phyloP scores from a whole-genome alignment of 2,888 invertebrate genomes.

The Zhuqinia jingwanae region DNA sequence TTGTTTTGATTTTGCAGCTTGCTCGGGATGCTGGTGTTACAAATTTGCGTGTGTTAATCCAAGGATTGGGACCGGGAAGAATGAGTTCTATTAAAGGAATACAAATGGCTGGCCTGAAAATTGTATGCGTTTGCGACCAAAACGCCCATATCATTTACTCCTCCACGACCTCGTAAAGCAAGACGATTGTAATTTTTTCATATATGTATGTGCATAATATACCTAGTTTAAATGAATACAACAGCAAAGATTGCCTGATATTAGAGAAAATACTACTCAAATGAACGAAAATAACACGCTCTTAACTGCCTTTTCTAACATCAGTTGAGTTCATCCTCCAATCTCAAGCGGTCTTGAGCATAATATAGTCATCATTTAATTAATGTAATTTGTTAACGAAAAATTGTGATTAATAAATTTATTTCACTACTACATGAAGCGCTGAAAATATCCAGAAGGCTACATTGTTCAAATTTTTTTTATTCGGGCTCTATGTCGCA shows the following conservation, averaged over 20 bases:
- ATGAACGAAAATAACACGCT: too few species aligned
- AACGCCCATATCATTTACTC: constrained; percentile 91
- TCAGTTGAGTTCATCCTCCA: too few species aligned
- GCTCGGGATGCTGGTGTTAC: constrained; percentile 87
- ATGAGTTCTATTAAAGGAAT: constrained; percentile 96
- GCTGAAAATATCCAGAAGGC: too few species aligned
- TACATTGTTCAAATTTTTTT: constrained; percentile 38
- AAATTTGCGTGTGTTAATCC: constrained; percentile 88
- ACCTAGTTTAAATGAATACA: neutral
- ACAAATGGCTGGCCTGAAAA: constrained; percentile 93
- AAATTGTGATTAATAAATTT: too few species aligned
- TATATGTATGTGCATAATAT: too few species aligned
- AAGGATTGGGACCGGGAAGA: constrained; percentile 94
- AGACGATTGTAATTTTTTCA: constrained; percentile 86
- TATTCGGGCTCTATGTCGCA: constrained; percentile 34
- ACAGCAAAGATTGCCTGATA: too few species aligned
- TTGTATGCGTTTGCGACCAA: constrained; percentile 96
- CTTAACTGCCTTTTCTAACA: too few species aligned
- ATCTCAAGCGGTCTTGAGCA: too few species aligned
- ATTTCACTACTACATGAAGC: too few species aligned
- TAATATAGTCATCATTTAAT: too few species aligned
- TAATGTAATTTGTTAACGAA: too few species aligned
- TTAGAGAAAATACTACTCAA: too few species aligned
- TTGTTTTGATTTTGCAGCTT: constrained; percentile 85
- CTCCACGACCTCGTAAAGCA: constrained; percentile 91